Evolutionary conservation across 1,140 invertebrate genomes (phyloP).

Genomic region (Rhagoletis zephyria): DNA sequence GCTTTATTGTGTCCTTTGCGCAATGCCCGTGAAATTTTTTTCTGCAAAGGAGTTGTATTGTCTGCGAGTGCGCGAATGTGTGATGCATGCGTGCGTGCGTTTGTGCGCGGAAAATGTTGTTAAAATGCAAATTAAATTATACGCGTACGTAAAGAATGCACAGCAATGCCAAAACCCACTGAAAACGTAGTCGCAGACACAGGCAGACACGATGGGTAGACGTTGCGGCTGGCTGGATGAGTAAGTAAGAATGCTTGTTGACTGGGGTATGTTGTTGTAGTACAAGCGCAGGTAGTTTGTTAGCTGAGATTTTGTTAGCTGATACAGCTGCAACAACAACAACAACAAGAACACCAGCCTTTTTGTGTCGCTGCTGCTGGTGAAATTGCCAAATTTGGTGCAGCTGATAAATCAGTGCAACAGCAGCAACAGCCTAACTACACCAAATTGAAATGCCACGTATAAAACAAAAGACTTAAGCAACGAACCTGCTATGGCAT

Average conservation of each 20-base stretch:
- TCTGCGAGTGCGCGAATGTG: neutral
- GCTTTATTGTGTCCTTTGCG: conserved; percentile 38
- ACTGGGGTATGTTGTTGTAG: neutral
- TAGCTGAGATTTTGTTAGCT: conserved; percentile 21
- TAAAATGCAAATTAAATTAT: conserved; percentile 53
- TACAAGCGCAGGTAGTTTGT: conserved; percentile 12
- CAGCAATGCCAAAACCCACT: conserved; percentile 14
- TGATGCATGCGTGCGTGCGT: neutral
- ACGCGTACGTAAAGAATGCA: conserved; percentile 43
- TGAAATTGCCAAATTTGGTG: conserved; percentile 40
- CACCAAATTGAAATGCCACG: conserved; percentile 43
- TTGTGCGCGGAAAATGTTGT: conserved; percentile 49
- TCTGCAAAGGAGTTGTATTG: conserved; percentile 37
- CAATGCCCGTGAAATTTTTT: neutral
- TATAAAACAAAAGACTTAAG: conserved; percentile 65
- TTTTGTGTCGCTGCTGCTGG: neutral
- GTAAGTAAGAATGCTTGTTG: neutral
- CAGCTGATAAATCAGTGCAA: conserved; percentile 47
- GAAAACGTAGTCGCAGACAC: neutral
- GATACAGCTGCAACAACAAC: neutral
- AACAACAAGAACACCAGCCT: neutral
- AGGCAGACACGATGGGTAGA: neutral
- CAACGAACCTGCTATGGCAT: conserved; percentile 58
- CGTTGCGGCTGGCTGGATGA: neutral
- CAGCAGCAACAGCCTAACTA: neutral